phyloP scores from a whole-genome alignment of 2,888 invertebrate species.

The Apoda limacodes region DNA sequence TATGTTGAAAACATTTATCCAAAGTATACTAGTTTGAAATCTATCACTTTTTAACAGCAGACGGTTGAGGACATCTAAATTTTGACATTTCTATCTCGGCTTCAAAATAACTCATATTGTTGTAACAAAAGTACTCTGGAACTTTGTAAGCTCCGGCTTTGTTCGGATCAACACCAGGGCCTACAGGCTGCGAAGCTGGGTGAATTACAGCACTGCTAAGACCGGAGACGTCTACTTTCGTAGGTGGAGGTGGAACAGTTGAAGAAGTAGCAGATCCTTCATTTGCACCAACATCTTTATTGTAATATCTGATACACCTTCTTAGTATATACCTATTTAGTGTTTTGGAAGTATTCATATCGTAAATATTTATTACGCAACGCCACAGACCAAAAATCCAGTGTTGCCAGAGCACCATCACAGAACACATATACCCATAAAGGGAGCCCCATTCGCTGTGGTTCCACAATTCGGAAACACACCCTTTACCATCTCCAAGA shows the following conservation, averaged over 20 bases:
- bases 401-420: too few relatives aligned
- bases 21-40: too few relatives aligned
- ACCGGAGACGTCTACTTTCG: slow-evolving; percentile 70
- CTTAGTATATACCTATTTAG: too few relatives aligned
- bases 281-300: slow-evolving; percentile 27
- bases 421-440: too few relatives aligned
- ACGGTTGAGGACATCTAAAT: slow-evolving; percentile 83
- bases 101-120: slow-evolving; percentile 81
- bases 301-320: slow-evolving; percentile 28
- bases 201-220: slow-evolving; percentile 72
- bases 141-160: slow-evolving; percentile 83
- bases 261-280: slow-evolving; percentile 23
- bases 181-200: slow-evolving; percentile 69
- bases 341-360: too few relatives aligned
- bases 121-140: slow-evolving; percentile 88
- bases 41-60: slow-evolving; percentile 57
- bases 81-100: slow-evolving; percentile 88
- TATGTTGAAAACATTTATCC: too few relatives aligned
- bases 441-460: too few relatives aligned
- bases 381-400: too few relatives aligned
- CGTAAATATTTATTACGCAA: too few relatives aligned
- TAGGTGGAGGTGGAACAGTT: slow-evolving; percentile 21
- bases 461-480: too few relatives aligned
- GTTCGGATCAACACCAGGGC: slow-evolving; percentile 75
- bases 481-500: too few relatives aligned